Evolutionary conservation across 2,888 invertebrate species (phyloP).

Genomic region (Mimachlamys varia): DNA sequence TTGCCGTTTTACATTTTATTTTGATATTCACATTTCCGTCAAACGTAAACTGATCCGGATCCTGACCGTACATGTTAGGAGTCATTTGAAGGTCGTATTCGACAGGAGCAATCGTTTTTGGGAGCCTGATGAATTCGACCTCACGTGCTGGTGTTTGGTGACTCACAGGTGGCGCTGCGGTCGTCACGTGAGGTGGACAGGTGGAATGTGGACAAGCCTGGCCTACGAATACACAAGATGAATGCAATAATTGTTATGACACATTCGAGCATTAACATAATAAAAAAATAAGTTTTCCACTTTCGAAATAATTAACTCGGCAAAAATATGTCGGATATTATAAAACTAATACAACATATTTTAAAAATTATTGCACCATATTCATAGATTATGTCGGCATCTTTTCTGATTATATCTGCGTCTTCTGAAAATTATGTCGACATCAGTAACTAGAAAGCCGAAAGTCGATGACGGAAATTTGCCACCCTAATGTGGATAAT

Average conservation of each 20-base stretch:
- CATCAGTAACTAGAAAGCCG: no score
- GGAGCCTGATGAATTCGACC: conserved; percentile 41
- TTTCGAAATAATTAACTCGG: no score
- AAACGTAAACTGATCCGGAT: conserved; percentile 45
- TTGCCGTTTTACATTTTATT: conserved; percentile 40
- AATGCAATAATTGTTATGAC: background rate
- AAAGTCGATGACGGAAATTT: no score
- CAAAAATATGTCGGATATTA: no score
- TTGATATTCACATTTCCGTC: conserved; percentile 47
- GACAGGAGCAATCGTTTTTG: conserved; percentile 42
- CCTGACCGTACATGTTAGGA: conserved; percentile 43
- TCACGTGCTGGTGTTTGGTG: background rate
- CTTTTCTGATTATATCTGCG: no score
- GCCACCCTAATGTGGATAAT: no score
- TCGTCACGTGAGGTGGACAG: background rate
- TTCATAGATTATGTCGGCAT: no score
- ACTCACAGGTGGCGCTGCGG: background rate
- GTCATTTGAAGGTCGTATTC: conserved; percentile 47
- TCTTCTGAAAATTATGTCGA: no score
- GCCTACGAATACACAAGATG: background rate
- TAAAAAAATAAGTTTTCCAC: no score
- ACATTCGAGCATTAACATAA: no score
- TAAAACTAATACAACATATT: no score
- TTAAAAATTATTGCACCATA: no score
- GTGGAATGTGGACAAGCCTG: conserved; percentile 12